Percentiles rank a stretch among this genome's conserved stretches.
Conservation (phyloP, 2,797 vertebrate species). For the Kryptolebias ocellatus region DNA sequence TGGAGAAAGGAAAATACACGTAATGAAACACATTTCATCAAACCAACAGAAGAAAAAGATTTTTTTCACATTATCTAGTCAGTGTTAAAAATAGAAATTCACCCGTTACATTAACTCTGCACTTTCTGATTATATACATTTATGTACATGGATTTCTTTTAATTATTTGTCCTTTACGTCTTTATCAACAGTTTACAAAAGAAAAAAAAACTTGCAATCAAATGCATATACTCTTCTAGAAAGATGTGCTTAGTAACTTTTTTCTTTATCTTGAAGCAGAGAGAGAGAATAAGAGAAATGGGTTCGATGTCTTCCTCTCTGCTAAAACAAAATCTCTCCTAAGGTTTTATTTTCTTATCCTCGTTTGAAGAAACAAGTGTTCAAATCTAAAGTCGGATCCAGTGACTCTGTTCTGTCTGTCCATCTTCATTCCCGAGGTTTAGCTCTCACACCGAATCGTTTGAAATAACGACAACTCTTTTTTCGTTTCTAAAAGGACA, state of each 20-base stretch:
- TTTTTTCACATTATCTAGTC: conserved; percentile 87
- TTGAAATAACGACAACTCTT: conserved; percentile 41
- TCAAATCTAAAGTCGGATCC: conserved; percentile 7
- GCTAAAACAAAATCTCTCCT: conserved; percentile 9
- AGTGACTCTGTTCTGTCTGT: conserved; percentile 3
- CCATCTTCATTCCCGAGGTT: too few species aligned
- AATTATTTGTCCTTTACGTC: conserved; percentile 80
- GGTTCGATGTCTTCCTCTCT: conserved; percentile 55
- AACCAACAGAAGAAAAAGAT: conserved; percentile 64
- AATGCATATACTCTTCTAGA: conserved; percentile 85
- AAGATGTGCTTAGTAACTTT: conserved; percentile 86
- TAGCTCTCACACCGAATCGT: conserved; percentile 5
- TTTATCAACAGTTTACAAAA: conserved; percentile 84
- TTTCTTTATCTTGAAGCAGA: conserved; percentile 67
- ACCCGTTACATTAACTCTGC: conserved; percentile 86
- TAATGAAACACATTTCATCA: conserved; percentile 71
- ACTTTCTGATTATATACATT: conserved; percentile 85
- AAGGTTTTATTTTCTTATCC: neutral
- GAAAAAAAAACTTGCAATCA: conserved; percentile 78
- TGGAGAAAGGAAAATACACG: conserved; percentile 35
- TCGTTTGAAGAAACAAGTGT: neutral
- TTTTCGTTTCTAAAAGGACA: conserved; percentile 9
- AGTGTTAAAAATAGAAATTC: conserved; percentile 90
- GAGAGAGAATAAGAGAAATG: conserved; percentile 56
- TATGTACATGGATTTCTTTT: conserved; percentile 82